Percentiles rank a stretch among this genome's conserved stretches.
phyloP scores from a whole-genome alignment of 2,113 vertebrate species.

The Odocoileus virginianus region DNA sequence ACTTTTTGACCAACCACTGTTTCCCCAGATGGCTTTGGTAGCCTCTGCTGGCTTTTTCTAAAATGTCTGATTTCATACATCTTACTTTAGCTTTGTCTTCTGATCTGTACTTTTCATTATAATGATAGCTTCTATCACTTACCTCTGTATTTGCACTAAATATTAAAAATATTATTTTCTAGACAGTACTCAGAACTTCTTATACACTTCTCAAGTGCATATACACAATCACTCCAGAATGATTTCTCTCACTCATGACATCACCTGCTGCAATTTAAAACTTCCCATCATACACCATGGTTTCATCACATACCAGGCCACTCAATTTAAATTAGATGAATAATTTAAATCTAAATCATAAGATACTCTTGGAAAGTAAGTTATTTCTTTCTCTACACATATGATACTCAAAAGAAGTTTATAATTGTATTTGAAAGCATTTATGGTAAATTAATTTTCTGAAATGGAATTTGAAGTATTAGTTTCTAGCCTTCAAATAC shows the following conservation, averaged over 20 bases:
- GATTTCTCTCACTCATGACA: neutral
- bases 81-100: neutral
- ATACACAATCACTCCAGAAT: neutral
- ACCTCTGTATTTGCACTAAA: neutral
- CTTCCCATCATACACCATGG: neutral
- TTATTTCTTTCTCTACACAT: neutral
- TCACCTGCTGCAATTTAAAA: neutral
- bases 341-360: neutral
- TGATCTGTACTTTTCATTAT: neutral
- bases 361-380: neutral
- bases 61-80: neutral
- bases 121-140: neutral
- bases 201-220: neutral
- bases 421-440: neutral
- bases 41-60: neutral
- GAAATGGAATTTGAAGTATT: neutral
- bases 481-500: neutral
- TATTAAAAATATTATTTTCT: neutral
- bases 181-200: neutral
- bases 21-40: neutral
- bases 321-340: neutral
- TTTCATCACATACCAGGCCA: neutral
- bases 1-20: neutral
- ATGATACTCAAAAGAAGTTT: neutral
- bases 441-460: neutral